phyloP scores from a whole-genome alignment of 2,113 vertebrate species.

The Marcusenius ussheri region DNA sequence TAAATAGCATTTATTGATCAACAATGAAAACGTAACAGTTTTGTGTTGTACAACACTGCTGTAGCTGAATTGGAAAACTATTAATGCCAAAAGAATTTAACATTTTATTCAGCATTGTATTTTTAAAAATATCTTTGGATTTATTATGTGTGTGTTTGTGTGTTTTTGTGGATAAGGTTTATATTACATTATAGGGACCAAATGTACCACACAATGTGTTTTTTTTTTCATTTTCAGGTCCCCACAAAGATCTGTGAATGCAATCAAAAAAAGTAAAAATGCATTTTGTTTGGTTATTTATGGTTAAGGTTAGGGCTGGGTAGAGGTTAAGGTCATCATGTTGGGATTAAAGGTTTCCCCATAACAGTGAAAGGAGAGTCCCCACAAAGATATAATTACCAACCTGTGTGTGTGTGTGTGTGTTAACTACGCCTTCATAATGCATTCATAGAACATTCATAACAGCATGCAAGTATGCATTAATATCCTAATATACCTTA shows the following conservation, averaged over 20 bases:
- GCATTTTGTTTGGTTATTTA: no score
- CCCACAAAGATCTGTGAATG: no score
- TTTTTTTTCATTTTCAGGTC: no score
- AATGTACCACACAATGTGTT: no score
- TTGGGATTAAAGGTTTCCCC: no score
- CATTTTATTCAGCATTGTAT: background rate
- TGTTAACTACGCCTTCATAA: background rate
- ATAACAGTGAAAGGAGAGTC: no score
- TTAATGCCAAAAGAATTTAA: background rate
- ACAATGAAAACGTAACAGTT: constrained; percentile 39
- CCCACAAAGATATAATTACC: no score
- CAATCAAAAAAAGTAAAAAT: no score
- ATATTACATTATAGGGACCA: no score
- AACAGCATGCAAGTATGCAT: background rate
- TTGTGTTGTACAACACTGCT: background rate
- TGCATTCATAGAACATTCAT: background rate
- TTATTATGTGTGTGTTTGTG: background rate
- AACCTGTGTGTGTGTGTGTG: background rate
- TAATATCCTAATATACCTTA: background rate
- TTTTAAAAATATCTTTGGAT: background rate
- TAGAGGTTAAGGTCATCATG: no score
- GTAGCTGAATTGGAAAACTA: background rate
- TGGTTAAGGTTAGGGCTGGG: no score
- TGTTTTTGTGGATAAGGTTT: background rate
- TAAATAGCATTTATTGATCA: constrained; percentile 54